Base-by-base conservation (phyloP, 1,140 invertebrate species). In the Drosophila pseudoananassae region DNA sequence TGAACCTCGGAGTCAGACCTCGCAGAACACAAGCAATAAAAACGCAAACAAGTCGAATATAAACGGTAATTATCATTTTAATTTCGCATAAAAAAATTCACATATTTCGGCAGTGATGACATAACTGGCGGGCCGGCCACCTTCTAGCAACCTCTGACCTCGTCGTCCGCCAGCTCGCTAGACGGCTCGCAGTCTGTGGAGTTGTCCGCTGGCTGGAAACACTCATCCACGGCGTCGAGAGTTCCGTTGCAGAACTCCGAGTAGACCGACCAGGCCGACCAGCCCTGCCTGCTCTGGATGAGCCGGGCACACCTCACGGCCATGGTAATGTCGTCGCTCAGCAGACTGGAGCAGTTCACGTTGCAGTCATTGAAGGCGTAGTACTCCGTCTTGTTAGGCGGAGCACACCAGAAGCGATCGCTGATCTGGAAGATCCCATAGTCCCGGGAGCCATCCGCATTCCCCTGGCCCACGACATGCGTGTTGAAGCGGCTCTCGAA, bases 181-280 rank as follows among this genome's bases (percentile, higher is more conserved):
- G 29, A 20, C 12, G 25, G 55, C 12, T 12, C 14, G 8, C n/a
- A 55, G 17, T 72, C 60, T 6, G 73, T 76, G n/a, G 33, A 10
- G 9, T 70, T 70, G 38, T 15, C 29, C 23, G 73, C 20, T 20
- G 74, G 36, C 36, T 75, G 65, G 55, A 91, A 91, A 46, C 90
- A 91, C 50, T 76, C 49, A 7, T 90, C 78, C 12, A 82, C 65
- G 15, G 65, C 66, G 2, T 57, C 57, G 4, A 90, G 51, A 12
- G 89, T 90, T 2, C 71, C 63, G 51, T 90, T 90, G 57, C 94
- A 94, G 64, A 93, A 92, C 12, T 83, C 76, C 5, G 72, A 90
- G 68, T 95, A 95, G 0, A 95, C 94, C 0, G 93, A 93, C 95
- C 95, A 96, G 9, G 95, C 95, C 4, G 93, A 92, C 92, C 95